Evolutionary conservation across 2,888 invertebrate genomes (phyloP).

Genomic region (Netelia fuscicornis): DNA sequence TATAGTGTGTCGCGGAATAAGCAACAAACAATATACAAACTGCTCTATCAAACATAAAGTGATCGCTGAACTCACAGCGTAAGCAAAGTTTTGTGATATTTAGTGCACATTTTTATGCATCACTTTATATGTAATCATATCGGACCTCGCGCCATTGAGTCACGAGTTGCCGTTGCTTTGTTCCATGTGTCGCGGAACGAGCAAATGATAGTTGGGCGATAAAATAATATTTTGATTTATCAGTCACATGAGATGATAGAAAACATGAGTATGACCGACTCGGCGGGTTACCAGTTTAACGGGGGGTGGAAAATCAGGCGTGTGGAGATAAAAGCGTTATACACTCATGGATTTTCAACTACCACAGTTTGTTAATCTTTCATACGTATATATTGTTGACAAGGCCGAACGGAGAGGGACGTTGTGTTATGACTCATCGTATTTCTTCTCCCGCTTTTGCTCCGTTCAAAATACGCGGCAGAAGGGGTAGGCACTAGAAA

Average conservation of each 20-base stretch:
- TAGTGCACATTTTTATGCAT: background rate
- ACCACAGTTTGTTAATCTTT: background rate
- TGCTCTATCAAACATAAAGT: background rate
- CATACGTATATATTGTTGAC: background rate
- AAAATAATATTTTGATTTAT: constrained; percentile 48
- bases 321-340: constrained; percentile 55
- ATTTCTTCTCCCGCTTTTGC: background rate
- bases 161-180: background rate
- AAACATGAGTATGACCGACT: constrained; percentile 46
- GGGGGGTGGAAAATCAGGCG: constrained; percentile 54
- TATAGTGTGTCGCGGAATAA: background rate
- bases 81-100: background rate
- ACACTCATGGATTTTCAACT: constrained; percentile 26
- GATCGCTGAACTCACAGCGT: background rate
- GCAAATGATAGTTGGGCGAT: constrained; percentile 26
- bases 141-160: constrained; percentile 6
- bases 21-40: background rate
- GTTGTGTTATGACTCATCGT: background rate
- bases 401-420: background rate
- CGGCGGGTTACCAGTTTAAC: constrained; percentile 60
- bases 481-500: background rate
- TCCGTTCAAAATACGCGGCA: background rate
- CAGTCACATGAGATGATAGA: constrained; percentile 55
- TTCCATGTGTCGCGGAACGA: background rate
- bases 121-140: background rate